A percentile compares a stretch with the other conserved stretches of the same genome.
Conservation (phyloP, 1,140 invertebrate species). For the Procambarus clarkii region DNA sequence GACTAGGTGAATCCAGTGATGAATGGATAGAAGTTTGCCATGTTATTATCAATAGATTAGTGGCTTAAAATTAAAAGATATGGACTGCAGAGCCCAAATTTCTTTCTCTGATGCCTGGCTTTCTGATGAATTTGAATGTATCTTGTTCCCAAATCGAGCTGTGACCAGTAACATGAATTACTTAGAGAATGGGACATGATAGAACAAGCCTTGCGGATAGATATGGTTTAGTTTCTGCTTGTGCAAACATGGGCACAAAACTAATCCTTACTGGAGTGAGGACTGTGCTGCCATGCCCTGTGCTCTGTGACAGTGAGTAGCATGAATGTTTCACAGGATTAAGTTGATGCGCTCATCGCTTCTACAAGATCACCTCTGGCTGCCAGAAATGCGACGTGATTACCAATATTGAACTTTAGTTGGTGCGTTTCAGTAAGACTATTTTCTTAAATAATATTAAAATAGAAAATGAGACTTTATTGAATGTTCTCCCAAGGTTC, state of each 20-base stretch:
- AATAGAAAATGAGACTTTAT: conserved; percentile 4
- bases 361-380: conserved; percentile 44
- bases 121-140: conserved; percentile 43
- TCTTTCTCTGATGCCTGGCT: conserved; percentile 56
- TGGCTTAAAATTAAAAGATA: conserved; percentile 60
- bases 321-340: conserved; percentile 52
- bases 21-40: conserved; percentile 63
- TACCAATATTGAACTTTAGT: conserved; percentile 33
- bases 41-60: conserved; percentile 67
- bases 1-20: conserved; percentile 52
- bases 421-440: conserved; percentile 46
- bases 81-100: conserved; percentile 57
- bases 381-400: conserved; percentile 50
- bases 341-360: conserved; percentile 62
- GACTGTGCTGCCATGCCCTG: conserved; percentile 43
- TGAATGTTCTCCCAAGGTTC: conserved; percentile 40
- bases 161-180: conserved; percentile 55
- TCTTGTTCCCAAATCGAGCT: conserved; percentile 62
- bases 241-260: conserved; percentile 21
- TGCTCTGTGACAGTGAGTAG: conserved; percentile 23
- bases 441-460: conserved; percentile 13
- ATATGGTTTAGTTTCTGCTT: conserved; percentile 31
- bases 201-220: conserved; percentile 19
- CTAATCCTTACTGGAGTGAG: conserved; percentile 24
- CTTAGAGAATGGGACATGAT: conserved; percentile 38